Base-by-base conservation (phyloP, 2,888 invertebrate genomes). In the Drosophila subsilvestris region DNA sequence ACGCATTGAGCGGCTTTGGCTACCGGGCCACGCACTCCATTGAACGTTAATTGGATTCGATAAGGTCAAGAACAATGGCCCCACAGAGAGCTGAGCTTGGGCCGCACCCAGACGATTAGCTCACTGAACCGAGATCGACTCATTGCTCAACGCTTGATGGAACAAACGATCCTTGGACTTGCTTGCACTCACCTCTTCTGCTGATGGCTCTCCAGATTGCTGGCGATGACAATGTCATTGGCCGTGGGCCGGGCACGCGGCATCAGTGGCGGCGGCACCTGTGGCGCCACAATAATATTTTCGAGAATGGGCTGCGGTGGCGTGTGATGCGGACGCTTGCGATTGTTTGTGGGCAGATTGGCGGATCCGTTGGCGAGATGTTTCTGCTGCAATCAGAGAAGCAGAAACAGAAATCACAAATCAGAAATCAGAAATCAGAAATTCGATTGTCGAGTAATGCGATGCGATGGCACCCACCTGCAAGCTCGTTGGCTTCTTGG, bases 291-390 rank as follows among this genome's bases (percentile, higher is more conserved):
- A 22, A 61, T 25, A 29, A 60, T 49, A 73, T 71, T 81, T 74
- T 91, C 92, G 71, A 87, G 82, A 69, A 92, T 91, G 65, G 91
- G 89, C 75, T 71, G 68, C 32, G 63, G 47, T 3, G 90, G 84
- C 73, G 91, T 83, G 75, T 92, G 90, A 73, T 92, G 92, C 45
- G 91, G 85, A 50, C 92, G 90, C 82, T 92, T 92, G 63, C 92
- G 90, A 50, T 81, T 90, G 60, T 77, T 82, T 17, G 72, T 69
- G 62, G 80, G 75, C 69, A 73, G 82, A 75, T 73, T 76, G 57
- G 69, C 78, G 61, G 67, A 75, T 58, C 90, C 90, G 74, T 91
- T 91, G 14, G 90, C 77, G 17, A 90, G 76, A 17, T 81, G 79
- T 43, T 88, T 60, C 18, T 79, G 85, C 50, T 78, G 62, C 60